Base-by-base conservation (phyloP, 2,888 invertebrate species). In the Iselma pallidipennis region DNA sequence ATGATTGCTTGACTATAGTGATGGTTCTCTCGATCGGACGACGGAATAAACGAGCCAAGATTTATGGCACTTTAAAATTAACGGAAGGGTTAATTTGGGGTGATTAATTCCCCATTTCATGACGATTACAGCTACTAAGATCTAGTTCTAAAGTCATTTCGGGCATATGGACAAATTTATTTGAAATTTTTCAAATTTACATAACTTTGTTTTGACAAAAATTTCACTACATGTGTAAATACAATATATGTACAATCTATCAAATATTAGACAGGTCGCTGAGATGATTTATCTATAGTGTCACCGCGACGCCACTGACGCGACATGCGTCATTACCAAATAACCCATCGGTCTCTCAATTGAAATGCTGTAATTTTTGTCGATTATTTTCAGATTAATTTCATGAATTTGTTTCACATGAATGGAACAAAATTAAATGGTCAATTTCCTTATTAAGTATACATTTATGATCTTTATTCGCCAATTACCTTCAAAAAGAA, bases 11-110 rank as follows among this genome's bases (percentile, higher is more conserved):
- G 55, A 62, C 50, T 51, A 59, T 62, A 52, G 48, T 54, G 52
- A 59, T 59, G 54, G 49, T 63, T 60, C 70, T 73, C 68, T 75
- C 74, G 75, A 78, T 78, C 74, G 74, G 74, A 74, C 73, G 73
- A 75, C 70, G 78, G 79, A 80, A 80, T 80, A 79, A 80, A 80
- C 12, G 77, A 79, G 73, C 76, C 67, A 74, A 80, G 79, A 81
- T 81, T 81, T 81, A 81, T 80, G 74, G 78, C 78, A 75, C 74
- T 73, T 78, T 78, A 79, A 78, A 80, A 78, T 80, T 80, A 79
- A 79, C 76, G 78, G 74, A 80, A 80, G 81, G 80, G 80, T 81
- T 81, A 80, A 80, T 81, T 80, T 78, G 72, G 76, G 73, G 76
- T 74, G 76, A 81, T 81, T 80, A 81, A 79, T 80, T 78, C 75